Evolutionary conservation across 2,888 invertebrate species (phyloP).

Genomic region (Julus scanicus): DNA sequence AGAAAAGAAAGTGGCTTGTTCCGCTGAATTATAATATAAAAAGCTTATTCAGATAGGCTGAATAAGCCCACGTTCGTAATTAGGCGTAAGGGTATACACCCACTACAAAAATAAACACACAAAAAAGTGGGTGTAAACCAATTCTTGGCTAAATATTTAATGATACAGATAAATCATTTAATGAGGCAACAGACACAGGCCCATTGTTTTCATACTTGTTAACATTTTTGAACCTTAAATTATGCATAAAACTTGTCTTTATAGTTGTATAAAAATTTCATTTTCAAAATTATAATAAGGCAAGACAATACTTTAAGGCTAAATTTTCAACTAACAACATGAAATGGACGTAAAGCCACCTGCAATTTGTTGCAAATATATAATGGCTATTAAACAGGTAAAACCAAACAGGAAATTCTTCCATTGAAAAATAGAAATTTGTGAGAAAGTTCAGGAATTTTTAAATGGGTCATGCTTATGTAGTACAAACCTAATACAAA

Average conservation of each 20-base stretch:
- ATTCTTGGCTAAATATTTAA: conserved; percentile 8
- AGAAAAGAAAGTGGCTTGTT: neutral
- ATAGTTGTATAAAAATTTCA: neutral
- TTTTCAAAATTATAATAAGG: neutral
- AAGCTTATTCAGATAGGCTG: neutral
- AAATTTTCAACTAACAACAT: no score
- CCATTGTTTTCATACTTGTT: conserved; percentile 30
- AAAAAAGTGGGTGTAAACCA: neutral
- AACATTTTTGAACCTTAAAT: neutral
- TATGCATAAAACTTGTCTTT: neutral
- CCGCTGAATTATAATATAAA: conserved; percentile 19
- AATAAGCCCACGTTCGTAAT: conserved; percentile 36
- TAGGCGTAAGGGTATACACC: conserved; percentile 1
- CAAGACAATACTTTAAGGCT: neutral
- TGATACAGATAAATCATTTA: neutral
- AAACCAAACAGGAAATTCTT: no score
- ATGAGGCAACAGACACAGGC: conserved; percentile 9
- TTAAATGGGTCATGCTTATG: no score
- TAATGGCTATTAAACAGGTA: no score
- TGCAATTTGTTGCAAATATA: no score
- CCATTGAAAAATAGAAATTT: no score
- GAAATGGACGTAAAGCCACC: no score
- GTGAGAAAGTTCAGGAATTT: no score
- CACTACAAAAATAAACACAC: conserved; percentile 5
- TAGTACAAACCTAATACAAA: no score